Evolutionary conservation across 2,888 invertebrate genomes (phyloP).

Genomic region (Dicranocentrus wangi): DNA sequence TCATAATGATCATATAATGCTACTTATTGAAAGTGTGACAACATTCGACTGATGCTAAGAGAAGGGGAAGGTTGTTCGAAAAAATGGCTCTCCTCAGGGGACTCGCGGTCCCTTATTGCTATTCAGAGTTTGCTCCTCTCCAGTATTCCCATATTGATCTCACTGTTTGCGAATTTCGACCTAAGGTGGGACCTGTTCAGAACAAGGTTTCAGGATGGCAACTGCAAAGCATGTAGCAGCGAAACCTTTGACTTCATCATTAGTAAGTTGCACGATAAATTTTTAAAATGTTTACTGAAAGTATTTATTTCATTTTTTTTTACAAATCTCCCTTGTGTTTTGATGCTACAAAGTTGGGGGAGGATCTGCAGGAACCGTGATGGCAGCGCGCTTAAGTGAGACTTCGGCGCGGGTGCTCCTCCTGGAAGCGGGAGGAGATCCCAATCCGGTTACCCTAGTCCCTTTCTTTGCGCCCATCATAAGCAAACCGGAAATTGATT

Average conservation of each 20-base stretch:
- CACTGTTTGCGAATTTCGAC: not conserved
- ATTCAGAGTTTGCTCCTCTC: not conserved
- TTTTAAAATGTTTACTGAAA: not conserved
- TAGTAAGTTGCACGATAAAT: not conserved
- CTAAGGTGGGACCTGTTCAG: not conserved
- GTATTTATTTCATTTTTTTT: not conserved
- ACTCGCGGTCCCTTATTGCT: not conserved
- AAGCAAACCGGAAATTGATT: not conserved
- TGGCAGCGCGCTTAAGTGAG: slow-evolving; percentile 12
- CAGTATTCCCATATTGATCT: not conserved
- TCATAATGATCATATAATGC: no score
- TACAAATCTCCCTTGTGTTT: no score
- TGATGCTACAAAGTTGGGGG: not conserved
- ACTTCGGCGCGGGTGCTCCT: slow-evolving; percentile 29
- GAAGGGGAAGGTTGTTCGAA: no score
- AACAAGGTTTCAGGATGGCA: not conserved
- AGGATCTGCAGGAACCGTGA: not conserved
- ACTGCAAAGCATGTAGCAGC: not conserved
- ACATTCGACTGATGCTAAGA: no score
- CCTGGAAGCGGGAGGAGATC: slow-evolving; percentile 56
- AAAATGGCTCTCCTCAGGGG: not conserved
- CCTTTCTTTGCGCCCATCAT: not conserved
- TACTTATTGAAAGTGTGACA: no score
- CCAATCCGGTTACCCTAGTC: slow-evolving; percentile 40
- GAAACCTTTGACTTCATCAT: not conserved